Conservation (phyloP, 2,888 invertebrate species). For the Dolichopus griseipennis region DNA sequence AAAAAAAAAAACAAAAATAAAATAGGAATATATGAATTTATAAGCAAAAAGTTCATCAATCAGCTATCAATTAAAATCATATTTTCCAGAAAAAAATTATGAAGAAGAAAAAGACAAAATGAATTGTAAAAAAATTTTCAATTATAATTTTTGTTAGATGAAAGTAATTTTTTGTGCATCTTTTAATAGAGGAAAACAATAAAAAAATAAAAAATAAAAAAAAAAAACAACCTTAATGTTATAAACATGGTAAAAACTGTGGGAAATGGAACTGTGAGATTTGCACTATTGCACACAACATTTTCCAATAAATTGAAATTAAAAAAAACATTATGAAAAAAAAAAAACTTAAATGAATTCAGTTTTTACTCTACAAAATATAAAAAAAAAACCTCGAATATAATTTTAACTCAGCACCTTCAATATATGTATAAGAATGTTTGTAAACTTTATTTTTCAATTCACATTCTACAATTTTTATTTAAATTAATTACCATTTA, state of each 20-base stretch:
- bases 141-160: slow-evolving; percentile 3
- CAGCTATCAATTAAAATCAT: slow-evolving; percentile 6
- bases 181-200: neutral
- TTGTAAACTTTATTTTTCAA: too few species aligned
- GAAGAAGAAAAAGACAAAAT: neutral
- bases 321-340: neutral
- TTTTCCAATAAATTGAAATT: neutral
- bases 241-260: neutral
- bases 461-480: too few species aligned
- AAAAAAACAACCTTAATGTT: neutral
- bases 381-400: too few species aligned
- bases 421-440: too few species aligned
- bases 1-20: neutral
- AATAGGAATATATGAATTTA: neutral
- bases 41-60: neutral
- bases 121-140: neutral
- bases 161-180: neutral
- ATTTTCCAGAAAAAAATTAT: neutral
- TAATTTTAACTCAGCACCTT: too few species aligned
- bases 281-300: neutral
- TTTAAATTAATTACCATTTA: too few species aligned
- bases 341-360: neutral
- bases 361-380: neutral
- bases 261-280: slow-evolving; percentile 3
- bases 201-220: neutral